Evolutionary conservation across 2,797 vertebrate species (phyloP), one percentile per base, ranked within the genome.

Genomic region (Octomys mimax): DNA sequence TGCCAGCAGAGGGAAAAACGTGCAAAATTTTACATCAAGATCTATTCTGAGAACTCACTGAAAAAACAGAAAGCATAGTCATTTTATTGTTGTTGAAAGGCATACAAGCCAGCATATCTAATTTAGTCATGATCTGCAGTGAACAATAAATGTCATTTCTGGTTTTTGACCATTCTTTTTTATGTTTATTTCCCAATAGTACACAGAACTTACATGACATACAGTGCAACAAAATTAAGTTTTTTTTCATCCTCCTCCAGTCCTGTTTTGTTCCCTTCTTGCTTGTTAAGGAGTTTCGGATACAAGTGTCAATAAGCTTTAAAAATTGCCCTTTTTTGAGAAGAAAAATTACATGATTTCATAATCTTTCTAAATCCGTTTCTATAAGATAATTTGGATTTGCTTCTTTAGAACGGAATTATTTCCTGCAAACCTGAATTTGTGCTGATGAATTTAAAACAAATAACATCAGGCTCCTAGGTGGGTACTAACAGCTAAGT

Each of bases 341-440:
- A 98, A 98, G 97, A 98, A 98, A 98, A 98, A 97, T 98, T 92
- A 98, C 95, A 96, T 98, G 98, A 96, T 96, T 98, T 98, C 97
- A 98, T 98, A 98, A 98, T 98, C 98, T 98, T 98, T 98, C 95
- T 98, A 98, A 98, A 98, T 98, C 98, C 98, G 82, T 98, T 98
- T 96, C 98, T 96, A 97, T 97, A 98, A 98, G 89, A 98, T 98
- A 98, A 98, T 96, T 98, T 98, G 97, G 95, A 97, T 98, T 98
- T 98, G 91, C 98, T 98, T 98, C 93, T 98, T 98, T 98, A 98
- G 97, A 95, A 97, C 90, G 80, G 97, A 97, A 93, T 98, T 93
- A 95, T 97, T 96, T 98, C 98, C 96, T 75, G 86, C 73, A 97
- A 94, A 97, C 92, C 94, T 97, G 96, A 98, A 98, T 98, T 98